Percentiles rank a stretch among this genome's conserved stretches.
These are phyloP conservation scores for Thereva nobilitata DNA, from an alignment of 2,888 invertebrate genomes.

Conservation along the genomic window DNA sequence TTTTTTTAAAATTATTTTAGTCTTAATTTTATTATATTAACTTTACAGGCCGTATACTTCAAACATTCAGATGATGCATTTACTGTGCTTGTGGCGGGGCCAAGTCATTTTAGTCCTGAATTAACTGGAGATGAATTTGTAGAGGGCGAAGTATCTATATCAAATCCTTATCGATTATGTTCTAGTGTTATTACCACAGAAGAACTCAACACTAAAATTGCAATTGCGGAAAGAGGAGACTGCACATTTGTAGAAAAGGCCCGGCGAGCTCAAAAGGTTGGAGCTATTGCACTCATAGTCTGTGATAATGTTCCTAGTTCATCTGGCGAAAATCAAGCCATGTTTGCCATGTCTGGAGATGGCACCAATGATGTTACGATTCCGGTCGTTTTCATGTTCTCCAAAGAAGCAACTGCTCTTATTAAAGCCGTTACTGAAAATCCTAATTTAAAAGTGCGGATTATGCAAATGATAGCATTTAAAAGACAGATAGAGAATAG, in stretches of 20 bases:
- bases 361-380: constrained; percentile 83
- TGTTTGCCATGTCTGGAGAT: constrained; percentile 98
- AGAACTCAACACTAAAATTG: constrained; percentile 72
- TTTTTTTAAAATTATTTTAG: constrained; percentile 16
- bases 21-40: constrained; percentile 20
- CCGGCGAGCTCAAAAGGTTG: constrained; percentile 76
- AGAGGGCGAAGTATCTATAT: constrained; percentile 67
- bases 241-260: constrained; percentile 98
- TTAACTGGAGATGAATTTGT: constrained; percentile 68
- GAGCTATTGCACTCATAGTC: constrained; percentile 84
- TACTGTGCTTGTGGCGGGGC: constrained; percentile 73
- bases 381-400: constrained; percentile 89
- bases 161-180: constrained; percentile 72
- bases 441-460: constrained; percentile 60
- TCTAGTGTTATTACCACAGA: constrained; percentile 63
- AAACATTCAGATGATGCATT: constrained; percentile 53
- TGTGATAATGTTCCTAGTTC: constrained; percentile 80
- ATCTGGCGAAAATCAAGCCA: constrained; percentile 73
- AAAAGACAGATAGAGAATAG: constrained; percentile 46
- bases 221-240: constrained; percentile 84
- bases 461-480: constrained; percentile 58
- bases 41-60: constrained; percentile 57
- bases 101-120: constrained; percentile 87
- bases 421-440: constrained; percentile 63
- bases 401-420: constrained; percentile 74